These are phyloP conservation scores for Lepus europaeus DNA, from an alignment of 2,113 vertebrate species.

Conservation along the genomic window DNA sequence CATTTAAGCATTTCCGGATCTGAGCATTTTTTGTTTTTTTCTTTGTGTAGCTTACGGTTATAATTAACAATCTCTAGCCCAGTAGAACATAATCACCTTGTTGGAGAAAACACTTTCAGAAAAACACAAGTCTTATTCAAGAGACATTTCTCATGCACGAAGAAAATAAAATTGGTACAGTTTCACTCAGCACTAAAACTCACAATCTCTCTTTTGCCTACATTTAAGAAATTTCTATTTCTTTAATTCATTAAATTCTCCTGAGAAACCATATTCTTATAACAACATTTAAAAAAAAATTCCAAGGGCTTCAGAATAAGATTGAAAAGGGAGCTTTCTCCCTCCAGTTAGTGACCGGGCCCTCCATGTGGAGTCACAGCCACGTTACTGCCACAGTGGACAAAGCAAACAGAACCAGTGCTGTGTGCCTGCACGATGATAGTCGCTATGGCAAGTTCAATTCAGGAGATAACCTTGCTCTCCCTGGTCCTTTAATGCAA, in stretches of 20 bases:
- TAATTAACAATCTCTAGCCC: conserved; percentile 78
- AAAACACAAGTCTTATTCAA: conserved; percentile 51
- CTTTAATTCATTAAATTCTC: conserved; percentile 33
- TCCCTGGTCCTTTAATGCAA: not conserved
- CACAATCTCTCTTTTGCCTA: conserved; percentile 12
- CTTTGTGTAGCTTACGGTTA: conserved; percentile 78
- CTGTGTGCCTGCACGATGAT: not conserved
- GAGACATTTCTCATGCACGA: conserved; percentile 40
- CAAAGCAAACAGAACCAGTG: not conserved
- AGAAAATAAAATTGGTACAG: conserved; percentile 32
- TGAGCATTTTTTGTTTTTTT: conserved; percentile 69
- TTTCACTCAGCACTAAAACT: conserved; percentile 41
- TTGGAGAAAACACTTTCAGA: conserved; percentile 54
- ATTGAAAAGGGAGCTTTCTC: not conserved
- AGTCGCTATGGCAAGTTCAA: not conserved
- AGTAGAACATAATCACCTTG: conserved; percentile 69
- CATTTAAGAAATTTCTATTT: conserved; percentile 10
- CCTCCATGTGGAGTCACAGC: not conserved
- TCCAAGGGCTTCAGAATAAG: conserved; percentile 19
- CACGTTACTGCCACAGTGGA: not conserved
- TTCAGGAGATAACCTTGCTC: not conserved
- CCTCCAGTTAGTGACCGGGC: not conserved
- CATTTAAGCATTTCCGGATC: conserved; percentile 86
- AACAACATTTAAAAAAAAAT: not conserved
- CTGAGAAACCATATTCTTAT: conserved; percentile 29